Conservation (phyloP, 2,113 vertebrate genomes). For the Nesoenas mayeri region DNA sequence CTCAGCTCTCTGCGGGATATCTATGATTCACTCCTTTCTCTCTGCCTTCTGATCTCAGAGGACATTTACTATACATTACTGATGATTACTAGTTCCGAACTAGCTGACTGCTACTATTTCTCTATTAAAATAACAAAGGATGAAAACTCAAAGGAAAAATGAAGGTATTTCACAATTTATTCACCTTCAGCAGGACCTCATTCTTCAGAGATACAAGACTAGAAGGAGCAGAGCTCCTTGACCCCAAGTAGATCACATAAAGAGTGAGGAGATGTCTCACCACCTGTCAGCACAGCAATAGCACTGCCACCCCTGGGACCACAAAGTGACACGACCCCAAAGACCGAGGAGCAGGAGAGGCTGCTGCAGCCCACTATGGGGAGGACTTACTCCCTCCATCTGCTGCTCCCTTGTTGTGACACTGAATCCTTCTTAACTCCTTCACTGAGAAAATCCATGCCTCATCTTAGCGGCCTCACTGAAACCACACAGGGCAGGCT, state of each 20-base stretch:
- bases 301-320: neutral
- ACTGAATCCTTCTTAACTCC: neutral
- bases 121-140: neutral
- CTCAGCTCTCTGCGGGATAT: neutral
- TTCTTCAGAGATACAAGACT: neutral
- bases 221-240: neutral
- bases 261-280: rapidly evolving
- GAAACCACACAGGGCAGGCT: neutral
- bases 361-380: neutral
- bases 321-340: neutral
- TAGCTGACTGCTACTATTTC: neutral
- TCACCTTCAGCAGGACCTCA: neutral
- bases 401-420: neutral
- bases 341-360: neutral
- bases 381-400: neutral
- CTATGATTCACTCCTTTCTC: neutral
- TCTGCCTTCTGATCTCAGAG: neutral
- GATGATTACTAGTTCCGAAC: neutral
- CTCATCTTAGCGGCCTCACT: rapidly evolving
- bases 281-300: neutral
- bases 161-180: neutral
- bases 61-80: neutral
- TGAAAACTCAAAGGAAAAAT: neutral
- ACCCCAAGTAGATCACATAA: neutral
- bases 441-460: neutral